A percentile compares a stretch with the other conserved stretches of the same genome.
These are phyloP conservation scores for Pogona vitticeps DNA, from an alignment of 2,113 vertebrate genomes.

Conservation along the genomic window DNA sequence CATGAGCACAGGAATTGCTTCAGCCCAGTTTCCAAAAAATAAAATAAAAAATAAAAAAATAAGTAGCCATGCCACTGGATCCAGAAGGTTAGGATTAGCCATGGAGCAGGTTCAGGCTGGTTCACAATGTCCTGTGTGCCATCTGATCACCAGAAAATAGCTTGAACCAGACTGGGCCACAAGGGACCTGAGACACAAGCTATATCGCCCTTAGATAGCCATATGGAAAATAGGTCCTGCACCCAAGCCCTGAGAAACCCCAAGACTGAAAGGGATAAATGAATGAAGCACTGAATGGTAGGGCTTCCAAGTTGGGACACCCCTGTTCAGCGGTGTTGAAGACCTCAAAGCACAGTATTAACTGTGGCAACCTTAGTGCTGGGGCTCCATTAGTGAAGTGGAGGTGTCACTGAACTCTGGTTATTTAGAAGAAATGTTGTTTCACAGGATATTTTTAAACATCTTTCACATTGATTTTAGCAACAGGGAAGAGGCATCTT, in stretches of 20 bases:
- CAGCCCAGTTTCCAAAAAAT: too few relatives aligned
- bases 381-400: not conserved
- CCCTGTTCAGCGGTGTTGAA: not conserved
- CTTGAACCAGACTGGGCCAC: too few relatives aligned
- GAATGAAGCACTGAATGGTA: not conserved
- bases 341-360: not conserved
- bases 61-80: too few relatives aligned
- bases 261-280: too few relatives aligned
- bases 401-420: not conserved
- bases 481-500: slow-evolving; percentile 10
- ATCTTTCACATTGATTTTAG: slow-evolving; percentile 14
- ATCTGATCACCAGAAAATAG: too few relatives aligned
- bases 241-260: not conserved
- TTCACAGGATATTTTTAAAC: slow-evolving; percentile 10
- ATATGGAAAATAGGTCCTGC: not conserved
- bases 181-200: too few relatives aligned
- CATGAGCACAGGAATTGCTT: too few relatives aligned
- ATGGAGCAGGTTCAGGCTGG: too few relatives aligned
- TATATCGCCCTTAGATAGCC: too few relatives aligned
- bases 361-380: not conserved
- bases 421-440: not conserved
- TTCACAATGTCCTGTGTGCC: too few relatives aligned
- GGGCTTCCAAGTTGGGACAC: not conserved
- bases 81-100: too few relatives aligned
- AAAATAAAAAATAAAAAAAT: too few relatives aligned